phyloP scores from a whole-genome alignment of 2,888 invertebrate species.

The Leistus spinibarbis region DNA sequence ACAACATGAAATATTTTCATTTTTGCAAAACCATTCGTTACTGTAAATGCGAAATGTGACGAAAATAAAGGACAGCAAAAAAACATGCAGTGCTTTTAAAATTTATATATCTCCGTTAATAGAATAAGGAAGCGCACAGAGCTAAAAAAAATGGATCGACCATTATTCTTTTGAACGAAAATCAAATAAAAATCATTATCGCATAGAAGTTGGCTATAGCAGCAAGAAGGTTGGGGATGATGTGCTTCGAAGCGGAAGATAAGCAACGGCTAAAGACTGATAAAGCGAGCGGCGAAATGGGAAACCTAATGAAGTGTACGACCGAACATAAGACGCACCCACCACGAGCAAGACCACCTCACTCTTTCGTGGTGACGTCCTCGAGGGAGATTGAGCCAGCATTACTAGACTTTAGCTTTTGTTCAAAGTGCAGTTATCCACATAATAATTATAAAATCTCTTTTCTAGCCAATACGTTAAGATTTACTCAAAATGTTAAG shows the following conservation, averaged over 20 bases:
- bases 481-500: no score
- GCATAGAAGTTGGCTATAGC: slow-evolving; percentile 13
- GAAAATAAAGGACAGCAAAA: no score
- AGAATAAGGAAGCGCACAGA: not conserved
- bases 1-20: no score
- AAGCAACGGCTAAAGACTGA: slow-evolving; percentile 37
- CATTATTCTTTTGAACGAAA: slow-evolving; percentile 45
- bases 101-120: no score
- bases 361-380: not conserved
- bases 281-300: slow-evolving; percentile 35
- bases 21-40: no score
- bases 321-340: slow-evolving; percentile 31
- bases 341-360: not conserved
- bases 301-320: slow-evolving; percentile 36
- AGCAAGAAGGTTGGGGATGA: slow-evolving; percentile 2
- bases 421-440: no score
- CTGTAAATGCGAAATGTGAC: no score
- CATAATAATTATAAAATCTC: no score
- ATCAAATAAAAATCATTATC: slow-evolving; percentile 49
- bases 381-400: no score
- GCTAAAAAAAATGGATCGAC: slow-evolving; percentile 46
- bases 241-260: slow-evolving; percentile 29
- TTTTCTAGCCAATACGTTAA: no score
- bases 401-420: no score
- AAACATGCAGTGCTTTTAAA: no score